Evolutionary conservation across 2,113 vertebrate genomes (phyloP), one percentile per base, ranked within the genome.

Genomic region (Scomber scombrus): DNA sequence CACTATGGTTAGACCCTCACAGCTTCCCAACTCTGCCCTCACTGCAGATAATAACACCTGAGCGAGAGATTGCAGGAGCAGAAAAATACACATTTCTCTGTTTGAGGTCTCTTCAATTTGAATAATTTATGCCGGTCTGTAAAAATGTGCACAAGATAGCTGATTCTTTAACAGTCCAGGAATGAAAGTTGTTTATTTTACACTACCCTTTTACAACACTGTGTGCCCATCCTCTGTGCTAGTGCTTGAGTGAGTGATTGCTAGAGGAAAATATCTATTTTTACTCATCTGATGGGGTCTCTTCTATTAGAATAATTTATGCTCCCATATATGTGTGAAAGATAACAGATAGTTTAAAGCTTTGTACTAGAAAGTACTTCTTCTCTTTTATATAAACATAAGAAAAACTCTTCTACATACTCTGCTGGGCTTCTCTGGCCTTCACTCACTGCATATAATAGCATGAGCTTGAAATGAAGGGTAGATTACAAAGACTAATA

Each of bases 1-100:
- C 97, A 0, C 95, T 97, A 79, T 98, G 97, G 97, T 97, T 89
- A 95, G 97, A 86, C 21, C 60, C 4, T 4, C 68, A 34, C 49
- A 50, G 34, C 40, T 56, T 49, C 45, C 21, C 14, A 13, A 6
- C 54, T 81, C 26, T 75, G 79, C n/a, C 49, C 57, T 78, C 43
- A 0, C 75, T 58, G 21, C 3, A 1, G 65, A 64, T 75, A 65
- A 55, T 23, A 45, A 52, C 78, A 75, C 76, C 71, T 79, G 71
- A 60, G 66, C 14, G 6, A 16, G 19, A 51, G 14, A 75, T 82
- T 58, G 75, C 67, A 60, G 31, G 55, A 65, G 46, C 51, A 31
- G 63, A 19, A 57, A 75, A 72, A 70, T 26, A 45, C 62, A 65
- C 21, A 62, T 71, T 78, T 70, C 26, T 60, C 50, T 23, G 64